These are phyloP conservation scores for Callyntrura guangdongensis DNA, from an alignment of 2,888 invertebrate genomes.

Conservation along the genomic window DNA sequence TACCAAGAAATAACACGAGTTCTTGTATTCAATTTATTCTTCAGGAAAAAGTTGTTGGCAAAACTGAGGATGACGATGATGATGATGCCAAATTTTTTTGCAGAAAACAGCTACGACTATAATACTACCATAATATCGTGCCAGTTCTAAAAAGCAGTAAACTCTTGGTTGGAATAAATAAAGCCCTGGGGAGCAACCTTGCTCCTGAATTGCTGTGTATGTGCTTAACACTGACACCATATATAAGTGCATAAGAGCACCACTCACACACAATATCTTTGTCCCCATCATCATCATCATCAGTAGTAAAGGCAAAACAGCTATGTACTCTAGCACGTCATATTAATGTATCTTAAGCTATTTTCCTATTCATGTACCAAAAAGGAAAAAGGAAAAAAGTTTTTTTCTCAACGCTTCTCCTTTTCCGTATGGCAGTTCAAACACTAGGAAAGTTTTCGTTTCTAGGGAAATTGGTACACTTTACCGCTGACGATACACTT, in stretches of 20 bases:
- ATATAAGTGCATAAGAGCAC: too few relatives aligned
- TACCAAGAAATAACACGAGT: constrained; percentile 24
- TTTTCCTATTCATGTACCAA: constrained; percentile 30
- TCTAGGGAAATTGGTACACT: not conserved
- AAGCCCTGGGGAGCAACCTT: constrained; percentile 31
- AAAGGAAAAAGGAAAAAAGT: not conserved
- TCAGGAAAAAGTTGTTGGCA: constrained; percentile 21
- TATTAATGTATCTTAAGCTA: not conserved
- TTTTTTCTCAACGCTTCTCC: not conserved
- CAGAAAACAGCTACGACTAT: not conserved
- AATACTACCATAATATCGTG: not conserved
- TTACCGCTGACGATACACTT: not conserved
- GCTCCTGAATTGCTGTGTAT: constrained; percentile 4
- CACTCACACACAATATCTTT: too few relatives aligned
- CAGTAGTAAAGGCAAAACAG: not conserved
- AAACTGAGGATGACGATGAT: not conserved
- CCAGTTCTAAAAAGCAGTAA: not conserved
- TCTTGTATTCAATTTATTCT: constrained; percentile 55
- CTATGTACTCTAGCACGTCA: not conserved
- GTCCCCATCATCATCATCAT: not conserved
- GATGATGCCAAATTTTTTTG: not conserved
- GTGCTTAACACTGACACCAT: constrained; percentile 30
- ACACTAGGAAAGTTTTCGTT: not conserved
- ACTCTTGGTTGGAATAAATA: constrained; percentile 49
- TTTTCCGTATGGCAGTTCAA: not conserved